These are phyloP conservation scores for Drosophila kambysellisi DNA, from an alignment of 2,888 invertebrate species.

Conservation along the genomic window DNA sequence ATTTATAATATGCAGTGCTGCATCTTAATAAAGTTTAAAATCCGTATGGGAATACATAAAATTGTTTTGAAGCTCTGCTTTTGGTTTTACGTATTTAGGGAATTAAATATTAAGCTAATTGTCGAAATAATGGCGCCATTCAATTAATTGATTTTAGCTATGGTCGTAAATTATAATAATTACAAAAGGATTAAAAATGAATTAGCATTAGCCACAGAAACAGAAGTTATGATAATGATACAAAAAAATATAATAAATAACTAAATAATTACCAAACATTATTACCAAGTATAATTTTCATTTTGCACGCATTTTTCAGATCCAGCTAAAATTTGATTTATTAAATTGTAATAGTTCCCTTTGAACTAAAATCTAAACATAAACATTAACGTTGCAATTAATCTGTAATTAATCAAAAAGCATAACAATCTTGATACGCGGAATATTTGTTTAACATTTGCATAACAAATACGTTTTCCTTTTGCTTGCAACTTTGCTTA, in stretches of 20 bases:
- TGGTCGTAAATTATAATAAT: background rate
- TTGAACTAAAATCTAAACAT: background rate
- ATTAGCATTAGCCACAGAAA: background rate
- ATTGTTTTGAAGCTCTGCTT: background rate
- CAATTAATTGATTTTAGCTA: background rate
- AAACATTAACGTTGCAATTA: background rate
- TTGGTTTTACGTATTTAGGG: background rate
- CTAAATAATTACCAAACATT: background rate
- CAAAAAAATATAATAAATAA: background rate
- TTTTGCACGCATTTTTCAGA: background rate
- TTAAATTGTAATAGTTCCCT: background rate
- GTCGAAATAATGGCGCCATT: background rate
- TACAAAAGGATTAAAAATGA: background rate
- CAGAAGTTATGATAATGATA: background rate
- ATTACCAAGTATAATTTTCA: background rate
- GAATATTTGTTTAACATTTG: background rate
- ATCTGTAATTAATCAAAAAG: background rate
- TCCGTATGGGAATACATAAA: background rate
- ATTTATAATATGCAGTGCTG: background rate
- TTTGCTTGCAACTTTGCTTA: background rate
- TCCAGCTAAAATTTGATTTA: background rate
- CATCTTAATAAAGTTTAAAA: background rate
- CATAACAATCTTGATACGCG: background rate
- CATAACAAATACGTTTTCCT: constrained; percentile 1
- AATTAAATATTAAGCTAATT: background rate